Evolutionary conservation across 2,888 invertebrate genomes (phyloP).

Genomic region (Unio pictorum): DNA sequence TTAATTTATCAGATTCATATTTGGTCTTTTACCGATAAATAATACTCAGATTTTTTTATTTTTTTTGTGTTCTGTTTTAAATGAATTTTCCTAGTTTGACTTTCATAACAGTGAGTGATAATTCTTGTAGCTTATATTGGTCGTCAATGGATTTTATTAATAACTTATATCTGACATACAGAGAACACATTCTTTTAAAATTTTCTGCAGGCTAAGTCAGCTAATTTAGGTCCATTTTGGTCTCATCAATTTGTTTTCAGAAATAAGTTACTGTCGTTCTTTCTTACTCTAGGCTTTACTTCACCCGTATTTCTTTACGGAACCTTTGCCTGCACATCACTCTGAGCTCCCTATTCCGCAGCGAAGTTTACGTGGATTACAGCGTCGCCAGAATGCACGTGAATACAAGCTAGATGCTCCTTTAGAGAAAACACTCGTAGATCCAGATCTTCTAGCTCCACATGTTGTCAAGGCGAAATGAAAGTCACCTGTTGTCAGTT

Average conservation of each 20-base stretch:
- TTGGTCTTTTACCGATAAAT: too few species aligned
- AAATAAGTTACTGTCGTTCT: background rate
- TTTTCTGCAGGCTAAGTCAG: too few species aligned
- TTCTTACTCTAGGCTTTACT: constrained; percentile 77
- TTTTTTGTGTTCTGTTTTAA: too few species aligned
- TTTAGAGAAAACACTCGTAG: constrained; percentile 64
- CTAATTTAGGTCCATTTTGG: too few species aligned
- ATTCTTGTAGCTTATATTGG: too few species aligned
- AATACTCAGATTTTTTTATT: too few species aligned
- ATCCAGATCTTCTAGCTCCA: constrained; percentile 62
- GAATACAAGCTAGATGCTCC: constrained; percentile 69
- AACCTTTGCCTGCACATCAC: constrained; percentile 79
- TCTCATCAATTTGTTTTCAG: background rate
- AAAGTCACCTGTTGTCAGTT: constrained; percentile 1
- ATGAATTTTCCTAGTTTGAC: too few species aligned
- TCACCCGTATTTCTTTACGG: constrained; percentile 82
- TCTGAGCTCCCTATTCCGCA: constrained; percentile 81
- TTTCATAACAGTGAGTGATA: too few species aligned
- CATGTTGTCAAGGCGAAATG: constrained; percentile 56
- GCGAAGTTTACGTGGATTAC: constrained; percentile 55
- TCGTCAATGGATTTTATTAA: too few species aligned
- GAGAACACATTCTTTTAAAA: too few species aligned
- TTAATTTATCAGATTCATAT: too few species aligned
- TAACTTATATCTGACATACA: too few species aligned
- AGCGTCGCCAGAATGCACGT: constrained; percentile 64